phyloP scores from a whole-genome alignment of 2,113 vertebrate genomes.

The Festucalex cinctus region DNA sequence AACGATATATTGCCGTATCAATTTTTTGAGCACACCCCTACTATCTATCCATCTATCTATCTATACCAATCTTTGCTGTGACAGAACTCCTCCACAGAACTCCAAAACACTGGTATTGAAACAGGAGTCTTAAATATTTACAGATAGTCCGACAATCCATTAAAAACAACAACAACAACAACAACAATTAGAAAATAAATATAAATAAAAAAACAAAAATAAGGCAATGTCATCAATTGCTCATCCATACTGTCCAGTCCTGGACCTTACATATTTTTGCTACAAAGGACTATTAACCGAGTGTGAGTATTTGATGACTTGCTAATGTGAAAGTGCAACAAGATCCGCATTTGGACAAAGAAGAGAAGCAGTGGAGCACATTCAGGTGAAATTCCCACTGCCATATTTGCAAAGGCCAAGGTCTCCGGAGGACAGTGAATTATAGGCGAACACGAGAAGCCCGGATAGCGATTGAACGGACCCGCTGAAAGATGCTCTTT shows the following conservation, averaged over 20 bases:
- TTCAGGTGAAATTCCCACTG: conserved; percentile 31
- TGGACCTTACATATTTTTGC: neutral
- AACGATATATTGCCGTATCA: too few relatives aligned
- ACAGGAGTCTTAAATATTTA: neutral
- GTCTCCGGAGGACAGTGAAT: conserved; percentile 53
- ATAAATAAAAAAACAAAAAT: neutral
- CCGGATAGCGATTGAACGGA: conserved; percentile 43
- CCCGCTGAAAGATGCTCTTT: conserved; percentile 46
- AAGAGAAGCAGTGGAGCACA: conserved; percentile 4
- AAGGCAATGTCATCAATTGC: neutral
- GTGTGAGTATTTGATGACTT: conserved; percentile 22
- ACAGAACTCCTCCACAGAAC: too few relatives aligned
- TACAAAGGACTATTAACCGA: neutral
- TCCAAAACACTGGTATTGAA: neutral
- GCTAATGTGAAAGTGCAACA: neutral
- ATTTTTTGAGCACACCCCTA: too few relatives aligned
- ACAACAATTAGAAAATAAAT: neutral
- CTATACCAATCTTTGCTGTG: too few relatives aligned
- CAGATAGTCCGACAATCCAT: too few relatives aligned
- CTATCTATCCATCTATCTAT: too few relatives aligned
- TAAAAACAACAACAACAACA: neutral
- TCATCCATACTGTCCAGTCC: neutral
- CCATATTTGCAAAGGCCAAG: conserved; percentile 49
- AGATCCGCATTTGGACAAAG: conserved; percentile 4
- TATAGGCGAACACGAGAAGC: conserved; percentile 44